A percentile compares a stretch with the other conserved stretches of the same genome.
phyloP scores from a whole-genome alignment of 1,140 invertebrate species.

The Euura lappo region DNA sequence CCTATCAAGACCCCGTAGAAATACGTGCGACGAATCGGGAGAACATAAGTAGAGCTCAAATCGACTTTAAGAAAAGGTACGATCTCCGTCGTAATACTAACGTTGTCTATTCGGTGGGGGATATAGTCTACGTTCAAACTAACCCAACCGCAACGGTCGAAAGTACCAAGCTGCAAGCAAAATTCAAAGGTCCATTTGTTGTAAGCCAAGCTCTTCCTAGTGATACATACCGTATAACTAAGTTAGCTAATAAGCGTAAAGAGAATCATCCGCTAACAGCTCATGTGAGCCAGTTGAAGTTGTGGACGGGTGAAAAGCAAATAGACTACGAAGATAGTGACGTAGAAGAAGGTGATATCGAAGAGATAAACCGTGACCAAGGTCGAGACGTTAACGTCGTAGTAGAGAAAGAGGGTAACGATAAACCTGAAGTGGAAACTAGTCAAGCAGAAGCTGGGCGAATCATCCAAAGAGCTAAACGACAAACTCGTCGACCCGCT shows the following conservation, averaged over 20 bases:
- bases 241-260: conserved; percentile 18
- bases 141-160: conserved; percentile 20
- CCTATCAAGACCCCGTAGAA: conserved; percentile 19
- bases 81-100: conserved; percentile 23
- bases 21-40: conserved; percentile 13
- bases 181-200: conserved; percentile 16
- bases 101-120: conserved; percentile 25
- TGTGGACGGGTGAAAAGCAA: too few relatives aligned
- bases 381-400: too few relatives aligned
- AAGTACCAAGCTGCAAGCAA: conserved; percentile 25
- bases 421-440: neutral
- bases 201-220: conserved; percentile 3
- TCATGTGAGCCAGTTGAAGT: too few relatives aligned
- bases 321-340: too few relatives aligned
- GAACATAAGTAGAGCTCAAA: conserved; percentile 21
- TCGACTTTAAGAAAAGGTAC: conserved; percentile 22
- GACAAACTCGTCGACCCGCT: neutral
- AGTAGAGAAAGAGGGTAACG: too few relatives aligned
- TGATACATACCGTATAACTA: conserved; percentile 6
- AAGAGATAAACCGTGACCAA: too few relatives aligned
- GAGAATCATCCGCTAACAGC: too few relatives aligned
- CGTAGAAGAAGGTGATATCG: too few relatives aligned
- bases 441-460: neutral
- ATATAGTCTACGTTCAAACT: conserved; percentile 29
- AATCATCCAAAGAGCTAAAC: neutral